Evolutionary conservation across 2,113 vertebrate genomes (phyloP), one percentile per base, ranked within the genome.

Genomic region (Plecturocebus donacophilus): DNA sequence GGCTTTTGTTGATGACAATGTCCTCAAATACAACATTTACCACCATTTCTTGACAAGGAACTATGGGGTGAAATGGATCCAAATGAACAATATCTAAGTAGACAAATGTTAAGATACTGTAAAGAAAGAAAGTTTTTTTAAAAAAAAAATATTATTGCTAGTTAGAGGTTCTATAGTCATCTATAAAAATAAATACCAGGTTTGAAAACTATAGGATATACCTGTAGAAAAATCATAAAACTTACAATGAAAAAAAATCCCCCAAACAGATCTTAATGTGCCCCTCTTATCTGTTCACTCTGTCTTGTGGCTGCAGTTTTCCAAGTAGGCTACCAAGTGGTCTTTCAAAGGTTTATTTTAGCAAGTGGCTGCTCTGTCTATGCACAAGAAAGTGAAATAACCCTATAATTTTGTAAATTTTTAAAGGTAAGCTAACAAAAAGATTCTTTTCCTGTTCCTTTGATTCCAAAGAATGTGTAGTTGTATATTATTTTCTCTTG

Each of bases 281-380:
- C 1, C 13, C 25, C 35, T 87, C 40, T 94, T 85, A 42, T 38
- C 54, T 91, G 4, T 81, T 83, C 71, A 68, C 89, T 97, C 23
- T 93, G 93, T 66, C 21, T 47, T 88, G 11, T 45, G 90, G 80
- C 73, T 89, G n/a, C 80, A 94, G 14, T 94, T 98, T 93, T 94
- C 92, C 23, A 92, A 96, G 75, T 40, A 66, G 19, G 12, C 90
- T 89, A 70, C 81, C n/a, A 70, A 11, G 49, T 94, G 90, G 10
- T 92, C 91, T 95, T 90, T 97, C 93, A 95, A 61, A 85, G 45
- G 4, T 96, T 58, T 64, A 81, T 98, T 98, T 98, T 94, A 92
- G 61, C 32, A 97, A 97, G 97, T 54, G 66, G 45, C 73, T 82
- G n/a, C 6, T 93, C 73, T 79, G 35, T 89, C 68, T 89, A 96